Conservation (phyloP, 23 tunicate species). For the Halocynthia roretzi region DNA sequence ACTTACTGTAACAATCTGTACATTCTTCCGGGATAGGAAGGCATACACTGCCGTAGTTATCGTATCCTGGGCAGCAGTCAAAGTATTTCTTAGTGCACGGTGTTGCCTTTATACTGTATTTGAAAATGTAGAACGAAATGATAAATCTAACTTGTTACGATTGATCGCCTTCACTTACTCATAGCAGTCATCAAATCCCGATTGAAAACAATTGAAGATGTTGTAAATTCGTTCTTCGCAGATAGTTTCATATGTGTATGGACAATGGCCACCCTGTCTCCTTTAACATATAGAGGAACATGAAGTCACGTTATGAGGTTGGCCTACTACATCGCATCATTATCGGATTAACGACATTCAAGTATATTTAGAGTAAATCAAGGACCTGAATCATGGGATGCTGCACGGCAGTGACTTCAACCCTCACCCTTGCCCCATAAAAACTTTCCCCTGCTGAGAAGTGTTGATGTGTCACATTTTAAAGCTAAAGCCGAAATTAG, state of each 20-base stretch:
- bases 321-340: no score
- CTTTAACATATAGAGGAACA: no score
- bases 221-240: not conserved
- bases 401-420: no score
- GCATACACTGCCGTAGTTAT: slow-evolving; percentile 11
- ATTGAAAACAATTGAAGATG: not conserved
- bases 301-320: no score
- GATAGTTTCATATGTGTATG: not conserved
- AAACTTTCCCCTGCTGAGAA: no score
- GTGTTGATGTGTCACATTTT: no score
- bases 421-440: no score
- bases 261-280: not conserved
- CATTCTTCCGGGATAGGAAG: not conserved
- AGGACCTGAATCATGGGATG: no score
- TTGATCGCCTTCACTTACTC: not conserved
- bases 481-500: no score
- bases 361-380: no score
- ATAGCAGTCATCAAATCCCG: not conserved
- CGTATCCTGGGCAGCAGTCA: slow-evolving; percentile 14
- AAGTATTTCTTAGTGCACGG: not conserved
- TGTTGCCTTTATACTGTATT: not conserved
- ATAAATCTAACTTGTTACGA: not conserved
- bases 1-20: slow-evolving; percentile 17
- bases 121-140: not conserved
- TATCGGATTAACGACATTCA: no score